Evolutionary conservation across 1,140 invertebrate species (phyloP).

Genomic region (Sitophilus oryzae): DNA sequence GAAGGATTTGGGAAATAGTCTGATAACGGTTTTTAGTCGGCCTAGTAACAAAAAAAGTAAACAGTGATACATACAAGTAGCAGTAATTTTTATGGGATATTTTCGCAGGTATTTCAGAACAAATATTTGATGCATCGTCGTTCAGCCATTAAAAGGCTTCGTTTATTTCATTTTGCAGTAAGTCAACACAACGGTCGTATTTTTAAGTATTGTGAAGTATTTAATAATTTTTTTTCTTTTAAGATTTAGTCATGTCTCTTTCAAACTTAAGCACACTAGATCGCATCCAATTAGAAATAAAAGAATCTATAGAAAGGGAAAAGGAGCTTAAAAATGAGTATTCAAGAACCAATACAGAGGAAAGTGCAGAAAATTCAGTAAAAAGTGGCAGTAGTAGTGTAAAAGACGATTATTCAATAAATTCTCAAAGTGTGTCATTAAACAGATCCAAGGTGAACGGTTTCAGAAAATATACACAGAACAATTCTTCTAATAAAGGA

Average conservation of each 20-base stretch:
- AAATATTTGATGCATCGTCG: no score
- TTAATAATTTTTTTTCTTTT: no score
- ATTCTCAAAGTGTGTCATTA: background rate
- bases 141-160: no score
- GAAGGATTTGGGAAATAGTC: constrained; percentile 19
- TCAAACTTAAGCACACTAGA: constrained; percentile 35
- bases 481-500: constrained; percentile 33
- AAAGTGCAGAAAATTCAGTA: constrained; percentile 5
- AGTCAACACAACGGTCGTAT: constrained; percentile 4
- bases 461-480: constrained; percentile 31
- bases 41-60: constrained; percentile 1
- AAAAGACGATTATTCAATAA: background rate
- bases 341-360: constrained; percentile 5
- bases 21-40: constrained; percentile 17
- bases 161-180: no score
- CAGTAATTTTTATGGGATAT: background rate
- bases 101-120: constrained; percentile 3
- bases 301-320: constrained; percentile 39
- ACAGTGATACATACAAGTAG: constrained; percentile 4
- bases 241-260: constrained; percentile 28
- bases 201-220: no score
- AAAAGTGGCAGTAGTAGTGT: background rate
- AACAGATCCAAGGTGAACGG: constrained; percentile 20
- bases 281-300: constrained; percentile 42
- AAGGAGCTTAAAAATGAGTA: constrained; percentile 35